Base-by-base conservation (phyloP, 2,113 vertebrate species). In the Boulengeromyrus knoepffleri region DNA sequence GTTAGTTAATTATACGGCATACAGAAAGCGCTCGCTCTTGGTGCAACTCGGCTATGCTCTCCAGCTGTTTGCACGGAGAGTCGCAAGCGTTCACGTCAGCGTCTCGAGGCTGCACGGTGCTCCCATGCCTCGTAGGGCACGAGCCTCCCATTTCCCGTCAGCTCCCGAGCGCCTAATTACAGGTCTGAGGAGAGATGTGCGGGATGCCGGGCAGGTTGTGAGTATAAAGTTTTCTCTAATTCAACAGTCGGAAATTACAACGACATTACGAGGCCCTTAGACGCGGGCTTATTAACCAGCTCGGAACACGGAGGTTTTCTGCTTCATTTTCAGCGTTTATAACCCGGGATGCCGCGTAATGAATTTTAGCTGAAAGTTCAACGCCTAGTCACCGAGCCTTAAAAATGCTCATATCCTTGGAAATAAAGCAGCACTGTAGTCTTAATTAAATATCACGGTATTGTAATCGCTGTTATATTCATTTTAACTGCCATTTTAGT, bases 241-340 rank as follows among this genome's bases (percentile, higher is more conserved):
- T 77, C 74, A 85, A 88, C 85, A 88, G 36, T 90, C 70, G 88
- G 52, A 90, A 56, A 88, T 80, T 31, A 49, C 49, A 56, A 42
- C 66, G 58, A 80, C 88, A 80, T 90, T 87, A 56, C 15, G 56
- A 87, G 6, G 52, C 84, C 52, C 49, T 88, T 66, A 56, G 12
- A 80, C 24, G 36, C 45, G 53, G 53, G 86, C 49, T 80, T 70
- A 56, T 90, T 88, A 88, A 83, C 66, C 13, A 46, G 36, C n/a
- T 31, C n/a, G 77, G 45, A 42, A 62, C 80, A 5, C 5, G 19
- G 39, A 10, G 19, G 45, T 85, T n/a, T 47, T 85, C 87, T 88
- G 49, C 86, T 27, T 88, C 90, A 88, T 88, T 88, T 83, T 58
- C 70, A 85, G 62, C 47, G 53, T 58, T 88, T 88, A 90, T 88